phyloP scores from a whole-genome alignment of 2,888 invertebrate species.

The Melanostoma mellinum region DNA sequence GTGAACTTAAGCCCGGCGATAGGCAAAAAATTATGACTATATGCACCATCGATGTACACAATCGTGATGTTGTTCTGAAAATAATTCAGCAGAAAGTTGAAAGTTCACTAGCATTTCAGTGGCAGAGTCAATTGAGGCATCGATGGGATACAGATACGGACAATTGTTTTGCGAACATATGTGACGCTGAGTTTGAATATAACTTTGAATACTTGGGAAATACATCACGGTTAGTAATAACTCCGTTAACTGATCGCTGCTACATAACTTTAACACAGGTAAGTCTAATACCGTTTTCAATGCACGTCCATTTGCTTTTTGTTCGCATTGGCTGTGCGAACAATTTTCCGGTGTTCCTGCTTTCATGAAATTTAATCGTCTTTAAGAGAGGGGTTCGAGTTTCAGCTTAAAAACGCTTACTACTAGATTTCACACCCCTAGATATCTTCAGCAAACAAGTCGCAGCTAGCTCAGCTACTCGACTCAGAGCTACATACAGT shows the following conservation, averaged over 20 bases:
- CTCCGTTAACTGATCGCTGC: conserved; percentile 96
- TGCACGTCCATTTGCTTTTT: too few relatives aligned
- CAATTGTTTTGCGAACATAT: conserved; percentile 96
- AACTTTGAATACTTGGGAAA: conserved; percentile 97
- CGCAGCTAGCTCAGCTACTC: too few relatives aligned
- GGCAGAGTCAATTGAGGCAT: conserved; percentile 93
- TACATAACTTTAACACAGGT: conserved; percentile 97
- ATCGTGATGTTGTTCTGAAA: conserved; percentile 95
- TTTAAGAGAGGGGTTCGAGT: too few relatives aligned
- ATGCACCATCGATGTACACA: conserved; percentile 98
- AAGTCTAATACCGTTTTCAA: conserved; percentile 28
- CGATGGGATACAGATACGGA: conserved; percentile 89
- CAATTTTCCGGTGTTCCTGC: too few relatives aligned
- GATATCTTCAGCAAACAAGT: too few relatives aligned
- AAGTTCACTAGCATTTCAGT: conserved; percentile 90
- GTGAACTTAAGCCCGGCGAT: conserved; percentile 91
- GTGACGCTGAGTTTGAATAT: conserved; percentile 96
- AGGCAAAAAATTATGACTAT: conserved; percentile 98
- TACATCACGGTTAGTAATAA: conserved; percentile 96
- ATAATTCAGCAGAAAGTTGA: conserved; percentile 92
- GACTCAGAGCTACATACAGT: too few relatives aligned
- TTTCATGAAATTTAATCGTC: too few relatives aligned
- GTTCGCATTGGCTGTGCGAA: too few relatives aligned
- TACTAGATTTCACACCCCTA: too few relatives aligned
- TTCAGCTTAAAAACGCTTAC: too few relatives aligned